Evolutionary conservation across 2,797 vertebrate genomes (phyloP).

Genomic region (Syncerus caffer): DNA sequence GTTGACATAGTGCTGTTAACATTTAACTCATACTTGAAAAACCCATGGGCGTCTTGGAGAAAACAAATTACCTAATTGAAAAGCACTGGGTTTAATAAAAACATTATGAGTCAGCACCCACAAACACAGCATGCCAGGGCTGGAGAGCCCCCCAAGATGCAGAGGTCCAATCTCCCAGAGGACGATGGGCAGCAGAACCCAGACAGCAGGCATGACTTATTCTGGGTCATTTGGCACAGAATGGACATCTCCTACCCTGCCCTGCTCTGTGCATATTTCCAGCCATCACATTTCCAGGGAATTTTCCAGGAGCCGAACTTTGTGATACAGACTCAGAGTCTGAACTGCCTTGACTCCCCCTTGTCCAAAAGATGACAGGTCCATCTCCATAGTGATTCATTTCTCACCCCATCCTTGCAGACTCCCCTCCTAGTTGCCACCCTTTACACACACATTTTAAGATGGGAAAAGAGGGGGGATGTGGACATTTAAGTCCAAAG

Average conservation of each 20-base stretch:
- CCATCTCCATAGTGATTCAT: neutral
- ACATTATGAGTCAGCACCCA: neutral
- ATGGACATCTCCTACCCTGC: neutral
- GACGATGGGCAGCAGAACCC: neutral
- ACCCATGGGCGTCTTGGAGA: neutral
- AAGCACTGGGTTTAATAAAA: constrained; percentile 31
- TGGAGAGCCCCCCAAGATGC: neutral
- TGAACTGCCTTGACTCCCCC: neutral
- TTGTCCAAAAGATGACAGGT: neutral
- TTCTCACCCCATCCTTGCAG: neutral
- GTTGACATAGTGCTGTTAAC: constrained; percentile 4
- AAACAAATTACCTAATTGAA: constrained; percentile 43
- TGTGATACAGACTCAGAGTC: neutral
- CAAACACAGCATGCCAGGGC: neutral
- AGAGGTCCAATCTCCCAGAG: neutral
- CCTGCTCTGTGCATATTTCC: neutral
- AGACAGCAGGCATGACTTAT: neutral
- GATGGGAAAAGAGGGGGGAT: neutral
- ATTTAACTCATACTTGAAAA: constrained; percentile 35
- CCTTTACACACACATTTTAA: neutral
- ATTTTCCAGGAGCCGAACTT: neutral
- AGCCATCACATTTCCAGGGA: neutral
- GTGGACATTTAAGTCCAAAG: neutral
- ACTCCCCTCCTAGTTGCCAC: neutral
- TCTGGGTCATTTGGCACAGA: neutral